Percentiles rank a stretch among this genome's conserved stretches.
Evolutionary conservation across 2,797 vertebrate genomes (phyloP).

Genomic region (Mormyrus proboscirostris): DNA sequence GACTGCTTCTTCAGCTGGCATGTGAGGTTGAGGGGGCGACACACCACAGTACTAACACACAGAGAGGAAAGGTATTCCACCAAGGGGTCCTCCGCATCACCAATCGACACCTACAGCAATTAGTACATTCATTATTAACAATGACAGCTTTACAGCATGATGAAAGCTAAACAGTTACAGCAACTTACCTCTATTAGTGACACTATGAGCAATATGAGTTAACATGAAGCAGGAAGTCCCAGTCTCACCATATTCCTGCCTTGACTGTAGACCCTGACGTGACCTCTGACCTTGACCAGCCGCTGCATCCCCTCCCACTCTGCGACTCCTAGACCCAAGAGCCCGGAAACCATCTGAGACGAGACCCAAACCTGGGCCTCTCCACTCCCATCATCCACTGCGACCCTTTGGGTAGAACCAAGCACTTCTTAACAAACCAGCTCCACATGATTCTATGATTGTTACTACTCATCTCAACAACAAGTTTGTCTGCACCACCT

Average conservation of each 20-base stretch:
- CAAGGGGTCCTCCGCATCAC: slow-evolving; percentile 40
- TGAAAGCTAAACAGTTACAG: not conserved
- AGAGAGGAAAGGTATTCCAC: slow-evolving; percentile 50
- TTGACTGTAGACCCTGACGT: slow-evolving; percentile 42
- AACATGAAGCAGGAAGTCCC: not conserved
- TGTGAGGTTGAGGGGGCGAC: slow-evolving; percentile 47
- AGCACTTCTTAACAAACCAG: slow-evolving; percentile 17
- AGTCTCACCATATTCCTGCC: slow-evolving; percentile 46
- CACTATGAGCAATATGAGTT: not conserved
- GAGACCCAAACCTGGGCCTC: slow-evolving; percentile 58
- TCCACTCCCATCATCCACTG: slow-evolving; percentile 58
- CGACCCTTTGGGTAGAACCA: slow-evolving; percentile 39
- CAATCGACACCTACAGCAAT: slow-evolving; percentile 44
- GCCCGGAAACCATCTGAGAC: slow-evolving; percentile 36
- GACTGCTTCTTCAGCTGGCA: slow-evolving; percentile 42
- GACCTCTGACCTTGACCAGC: slow-evolving; percentile 51
- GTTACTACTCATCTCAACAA: not conserved
- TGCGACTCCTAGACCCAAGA: slow-evolving; percentile 47
- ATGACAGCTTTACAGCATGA: not conserved
- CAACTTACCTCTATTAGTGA: not conserved
- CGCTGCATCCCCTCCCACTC: slow-evolving; percentile 65
- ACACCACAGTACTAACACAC: slow-evolving; percentile 43
- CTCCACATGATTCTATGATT: not conserved
- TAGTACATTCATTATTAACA: not conserved
- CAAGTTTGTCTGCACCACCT: not conserved